These are phyloP conservation scores for Chionodraco myersi DNA, from an alignment of 2,113 vertebrate genomes.

Conservation along the genomic window DNA sequence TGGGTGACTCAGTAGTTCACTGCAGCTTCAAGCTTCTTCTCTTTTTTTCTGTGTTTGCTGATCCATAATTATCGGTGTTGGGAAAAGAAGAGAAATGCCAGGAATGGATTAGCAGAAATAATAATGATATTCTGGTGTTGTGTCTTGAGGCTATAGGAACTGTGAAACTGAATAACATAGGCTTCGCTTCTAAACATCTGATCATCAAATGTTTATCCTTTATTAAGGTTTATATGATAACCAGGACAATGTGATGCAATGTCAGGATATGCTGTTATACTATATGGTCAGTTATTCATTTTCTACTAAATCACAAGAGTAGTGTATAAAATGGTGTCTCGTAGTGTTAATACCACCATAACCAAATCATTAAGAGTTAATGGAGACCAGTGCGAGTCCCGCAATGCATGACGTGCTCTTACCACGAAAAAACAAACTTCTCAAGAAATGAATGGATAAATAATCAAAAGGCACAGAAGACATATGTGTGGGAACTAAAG, in stretches of 20 bases:
- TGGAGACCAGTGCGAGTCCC: too few species aligned
- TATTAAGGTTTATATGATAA: neutral
- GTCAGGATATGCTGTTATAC: neutral
- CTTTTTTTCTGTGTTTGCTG: conserved; percentile 37
- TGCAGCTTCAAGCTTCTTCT: conserved; percentile 2
- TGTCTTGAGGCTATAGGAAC: conserved; percentile 11
- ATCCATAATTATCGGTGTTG: conserved; percentile 10
- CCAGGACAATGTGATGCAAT: neutral
- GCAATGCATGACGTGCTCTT: too few species aligned
- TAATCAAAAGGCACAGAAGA: too few species aligned
- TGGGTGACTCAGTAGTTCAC: conserved; percentile 47
- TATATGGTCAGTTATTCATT: neutral
- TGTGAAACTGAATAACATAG: neutral
- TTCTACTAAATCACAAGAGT: neutral
- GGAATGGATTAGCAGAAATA: conserved; percentile 19
- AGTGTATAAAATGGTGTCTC: neutral
- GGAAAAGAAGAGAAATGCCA: conserved; percentile 36
- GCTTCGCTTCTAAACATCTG: neutral
- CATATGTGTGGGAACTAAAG: too few species aligned
- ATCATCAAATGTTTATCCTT: neutral
- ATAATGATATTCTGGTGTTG: conserved; percentile 30
- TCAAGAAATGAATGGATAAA: too few species aligned
- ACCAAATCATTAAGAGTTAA: too few species aligned
- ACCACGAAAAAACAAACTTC: too few species aligned
- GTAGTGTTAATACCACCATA: too few species aligned